Base-by-base conservation (phyloP, 2,797 vertebrate genomes). In the Myoxocephalus aenaeus region DNA sequence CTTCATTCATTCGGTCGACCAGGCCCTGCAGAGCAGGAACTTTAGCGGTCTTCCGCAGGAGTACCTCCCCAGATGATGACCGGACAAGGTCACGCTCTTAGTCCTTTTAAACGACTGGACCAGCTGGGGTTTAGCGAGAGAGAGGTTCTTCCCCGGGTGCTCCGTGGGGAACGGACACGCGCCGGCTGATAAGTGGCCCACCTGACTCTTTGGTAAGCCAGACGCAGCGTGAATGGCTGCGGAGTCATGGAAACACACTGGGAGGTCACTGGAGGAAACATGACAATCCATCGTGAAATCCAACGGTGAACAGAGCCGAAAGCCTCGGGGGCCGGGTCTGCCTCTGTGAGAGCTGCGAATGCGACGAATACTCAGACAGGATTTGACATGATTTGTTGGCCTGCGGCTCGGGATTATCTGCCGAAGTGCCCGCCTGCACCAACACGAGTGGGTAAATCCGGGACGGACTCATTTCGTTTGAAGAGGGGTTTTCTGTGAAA, bases 31-130 rank as follows among this genome's bases (percentile, higher is more conserved):
- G 65, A 94, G 93, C 80, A 96, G 96, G 87, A 97, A 98, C 92
- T 95, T 97, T 84, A 95, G 95, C 0, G 95, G 97, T 75, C 92
- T 99, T 82, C 98, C 98, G 79, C 90, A 93, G 76, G 96, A 97
- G 77, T 99, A 99, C 15, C 89, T 97, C 82, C 97, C 96, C 79
- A 98, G 97, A 96, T 97, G 97, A 99, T 94, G 81, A 80, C 73
- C 25, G 70, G 64, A 79, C 59, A 75, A 81, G 56, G 72, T 85
- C 69, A 38, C 7, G 17, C 57, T 65, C 25, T 10, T 38, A 53
- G 75, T 76, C 14, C 40, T 34, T 75, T 73, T 51, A 67, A 73
- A 74, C 32, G 68, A 61, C 70, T 68, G 61, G 32, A 69, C 67
- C 67, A 53, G 64, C 50, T 42, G 70, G 65, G 40, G 40, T 32